Percentiles rank a stretch among this genome's conserved stretches.
These are phyloP conservation scores for Murina feae DNA, from an alignment of 2,113 vertebrate genomes.

Conservation along the genomic window DNA sequence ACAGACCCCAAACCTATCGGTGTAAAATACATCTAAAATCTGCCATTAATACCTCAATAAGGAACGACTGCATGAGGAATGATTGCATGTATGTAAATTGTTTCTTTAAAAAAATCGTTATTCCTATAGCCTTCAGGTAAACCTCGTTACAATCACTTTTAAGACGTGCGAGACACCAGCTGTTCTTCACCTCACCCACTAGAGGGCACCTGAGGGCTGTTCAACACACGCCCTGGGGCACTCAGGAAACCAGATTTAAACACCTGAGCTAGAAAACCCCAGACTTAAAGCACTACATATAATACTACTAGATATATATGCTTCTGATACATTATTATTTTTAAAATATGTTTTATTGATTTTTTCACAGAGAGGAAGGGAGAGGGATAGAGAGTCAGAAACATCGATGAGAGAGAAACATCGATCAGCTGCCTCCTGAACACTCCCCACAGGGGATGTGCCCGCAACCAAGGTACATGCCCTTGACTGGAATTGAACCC, in stretches of 20 bases:
- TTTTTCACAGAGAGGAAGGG: no score
- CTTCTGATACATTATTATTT: background rate
- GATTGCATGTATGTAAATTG: background rate
- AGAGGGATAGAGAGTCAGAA: no score
- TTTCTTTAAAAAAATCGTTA: background rate
- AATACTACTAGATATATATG: background rate
- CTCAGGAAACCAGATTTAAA: background rate
- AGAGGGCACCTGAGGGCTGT: conserved; percentile 73
- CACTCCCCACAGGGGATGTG: no score
- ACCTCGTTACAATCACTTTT: background rate
- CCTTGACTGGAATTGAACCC: no score
- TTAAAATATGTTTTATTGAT: no score
- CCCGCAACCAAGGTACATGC: no score
- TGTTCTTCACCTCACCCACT: conserved; percentile 58
- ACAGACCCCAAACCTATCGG: background rate
- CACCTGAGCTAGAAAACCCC: background rate
- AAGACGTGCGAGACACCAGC: background rate
- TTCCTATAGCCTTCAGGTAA: background rate
- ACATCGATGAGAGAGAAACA: no score
- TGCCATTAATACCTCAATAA: background rate
- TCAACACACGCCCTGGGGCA: background rate
- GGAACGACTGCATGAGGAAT: background rate
- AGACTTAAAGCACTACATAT: background rate
- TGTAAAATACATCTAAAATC: background rate
- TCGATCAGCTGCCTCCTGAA: no score